Base-by-base conservation (phyloP, 2,888 invertebrate genomes). In the Gibbula magus region DNA sequence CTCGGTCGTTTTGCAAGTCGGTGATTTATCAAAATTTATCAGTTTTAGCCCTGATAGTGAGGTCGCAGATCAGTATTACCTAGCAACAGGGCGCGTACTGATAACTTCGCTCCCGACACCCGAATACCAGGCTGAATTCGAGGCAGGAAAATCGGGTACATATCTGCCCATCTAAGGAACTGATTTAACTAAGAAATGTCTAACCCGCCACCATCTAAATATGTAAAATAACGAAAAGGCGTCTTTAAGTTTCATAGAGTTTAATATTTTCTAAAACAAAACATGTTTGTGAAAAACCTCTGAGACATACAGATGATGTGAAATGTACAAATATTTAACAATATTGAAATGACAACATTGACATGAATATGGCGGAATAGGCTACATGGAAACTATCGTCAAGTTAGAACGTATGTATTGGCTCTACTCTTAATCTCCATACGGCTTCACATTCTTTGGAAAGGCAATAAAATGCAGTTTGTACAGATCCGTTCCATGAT, bases 261-360 rank as follows among this genome's bases (percentile, higher is more conserved):
- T 70, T 70, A 35, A 70, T 35, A 35, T 35, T 70, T 35, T 70
- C 70, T 70, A 70, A 70, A 70, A 70, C 70, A 70, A 18, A 35
- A 39, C 39, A 35, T 70, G 35, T 45, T 70, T n/a, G 70, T 70
- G 70, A 35, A 70, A 70, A 70, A 70, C 39, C 70, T 70, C 70
- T 70, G 70, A 70, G 70, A 70, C 70, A 70, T 70, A 39, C 39
- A 70, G 70, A 70, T 70, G 32, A 35, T 20, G 35, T 56, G 35
- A 70, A 70, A 29, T 70, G 39, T 70, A 70, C 70, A 70, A 35
- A 35, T 56, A 22, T 56, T 70, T 70, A 70, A 70, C 70, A 70
- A 70, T 70, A 70, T 70, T 35, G 70, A 70, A 45, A 70, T 70
- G 29, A 70, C 70, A 70, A 70, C 70, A 70, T 39, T 70, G 70